Conservation (phyloP, 1,140 invertebrate species). For the Diachasma alloeum region DNA sequence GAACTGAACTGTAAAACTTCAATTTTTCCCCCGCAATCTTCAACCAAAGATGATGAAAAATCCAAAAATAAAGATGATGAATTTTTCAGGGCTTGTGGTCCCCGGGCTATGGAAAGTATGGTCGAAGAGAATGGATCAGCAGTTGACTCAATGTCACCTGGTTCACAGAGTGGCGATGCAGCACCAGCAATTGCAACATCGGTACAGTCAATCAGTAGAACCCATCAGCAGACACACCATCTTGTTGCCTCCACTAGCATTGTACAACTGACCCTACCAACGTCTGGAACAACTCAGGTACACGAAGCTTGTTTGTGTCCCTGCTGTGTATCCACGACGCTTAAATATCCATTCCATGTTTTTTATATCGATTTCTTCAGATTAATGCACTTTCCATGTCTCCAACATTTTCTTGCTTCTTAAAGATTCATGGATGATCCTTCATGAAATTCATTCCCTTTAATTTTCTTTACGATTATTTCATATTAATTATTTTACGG, state of each 20-base stretch:
- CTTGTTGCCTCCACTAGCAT: constrained; percentile 78
- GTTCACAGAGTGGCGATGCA: constrained; percentile 64
- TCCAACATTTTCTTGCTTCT: background rate
- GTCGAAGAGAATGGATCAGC: constrained; percentile 84
- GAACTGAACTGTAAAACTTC: too few species aligned
- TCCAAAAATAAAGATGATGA: constrained; percentile 24
- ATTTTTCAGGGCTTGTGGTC: constrained; percentile 64
- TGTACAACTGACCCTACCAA: constrained; percentile 81
- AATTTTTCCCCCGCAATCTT: too few species aligned
- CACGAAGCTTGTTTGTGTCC: constrained; percentile 46
- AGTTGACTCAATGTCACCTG: constrained; percentile 70
- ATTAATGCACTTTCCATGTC: too few species aligned
- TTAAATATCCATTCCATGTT: background rate
- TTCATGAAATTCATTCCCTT: too few species aligned
- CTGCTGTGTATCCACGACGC: background rate
- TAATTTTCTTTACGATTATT: too few species aligned
- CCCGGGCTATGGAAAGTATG: constrained; percentile 83
- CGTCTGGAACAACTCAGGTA: constrained; percentile 76
- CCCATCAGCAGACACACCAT: constrained; percentile 66
- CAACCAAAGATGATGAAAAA: too few species aligned
- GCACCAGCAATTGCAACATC: constrained; percentile 66
- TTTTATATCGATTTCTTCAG: background rate
- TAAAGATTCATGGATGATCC: too few species aligned
- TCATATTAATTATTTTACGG: too few species aligned
- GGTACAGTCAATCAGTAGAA: constrained; percentile 67